Percentiles rank a stretch among this genome's conserved stretches.
These are phyloP conservation scores for Pterobdella sp. DNA, from an alignment of 2,888 invertebrate genomes.

Conservation along the genomic window DNA sequence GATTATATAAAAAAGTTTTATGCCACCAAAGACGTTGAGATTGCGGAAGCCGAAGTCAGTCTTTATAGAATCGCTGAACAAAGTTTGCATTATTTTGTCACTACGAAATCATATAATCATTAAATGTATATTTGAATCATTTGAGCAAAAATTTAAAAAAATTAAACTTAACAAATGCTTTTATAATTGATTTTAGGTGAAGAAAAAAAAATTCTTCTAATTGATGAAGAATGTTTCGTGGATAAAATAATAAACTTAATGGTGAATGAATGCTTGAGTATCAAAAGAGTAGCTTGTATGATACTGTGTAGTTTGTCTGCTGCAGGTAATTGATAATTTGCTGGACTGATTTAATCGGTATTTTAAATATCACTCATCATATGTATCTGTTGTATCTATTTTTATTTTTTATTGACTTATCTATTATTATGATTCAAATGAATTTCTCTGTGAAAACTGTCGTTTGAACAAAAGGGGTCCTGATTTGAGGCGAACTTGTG, in stretches of 20 bases:
- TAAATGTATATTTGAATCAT: not conserved
- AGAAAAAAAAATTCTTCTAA: constrained; percentile 15
- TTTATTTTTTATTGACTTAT: no score
- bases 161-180: not conserved
- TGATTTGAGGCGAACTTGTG: no score
- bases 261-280: constrained; percentile 20
- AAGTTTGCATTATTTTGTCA: not conserved
- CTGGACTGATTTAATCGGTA: no score
- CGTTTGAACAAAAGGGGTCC: no score
- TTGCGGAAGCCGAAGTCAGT: constrained; percentile 7
- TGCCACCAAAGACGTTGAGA: not conserved
- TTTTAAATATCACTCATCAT: no score
- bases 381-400: no score
- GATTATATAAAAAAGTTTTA: not conserved
- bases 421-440: no score
- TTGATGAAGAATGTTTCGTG: constrained; percentile 15
- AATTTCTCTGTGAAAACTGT: no score
- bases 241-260: constrained; percentile 10
- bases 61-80: not conserved
- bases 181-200: constrained; percentile 9
- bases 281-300: constrained; percentile 22
- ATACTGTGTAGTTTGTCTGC: constrained; percentile 12
- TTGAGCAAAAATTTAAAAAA: not conserved
- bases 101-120: not conserved
- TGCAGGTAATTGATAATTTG: not conserved